A percentile compares a stretch with the other conserved stretches of the same genome.
These are phyloP conservation scores for Machimus rusticus DNA, from an alignment of 2,888 invertebrate species.

Conservation along the genomic window DNA sequence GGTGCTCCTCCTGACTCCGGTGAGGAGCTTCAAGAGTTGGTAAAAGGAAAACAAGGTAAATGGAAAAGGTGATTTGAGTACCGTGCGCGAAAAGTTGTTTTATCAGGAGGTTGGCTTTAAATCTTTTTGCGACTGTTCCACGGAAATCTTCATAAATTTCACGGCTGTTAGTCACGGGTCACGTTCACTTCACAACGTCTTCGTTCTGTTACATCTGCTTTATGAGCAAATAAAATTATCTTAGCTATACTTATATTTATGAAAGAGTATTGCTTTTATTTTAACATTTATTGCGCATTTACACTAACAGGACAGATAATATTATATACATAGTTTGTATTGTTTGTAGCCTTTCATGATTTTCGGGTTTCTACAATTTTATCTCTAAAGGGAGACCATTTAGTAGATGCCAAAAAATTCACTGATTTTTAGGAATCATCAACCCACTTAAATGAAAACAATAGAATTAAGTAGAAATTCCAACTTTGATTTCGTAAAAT, in stretches of 20 bases:
- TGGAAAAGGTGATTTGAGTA: background rate
- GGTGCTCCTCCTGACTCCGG: background rate
- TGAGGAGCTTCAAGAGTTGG: background rate
- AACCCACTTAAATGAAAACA: too few species aligned
- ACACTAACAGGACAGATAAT: too few species aligned
- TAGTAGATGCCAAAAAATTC: too few species aligned
- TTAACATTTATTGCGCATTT: too few species aligned
- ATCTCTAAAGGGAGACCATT: too few species aligned
- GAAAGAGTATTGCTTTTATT: too few species aligned
- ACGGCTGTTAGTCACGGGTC: background rate
- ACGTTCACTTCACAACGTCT: background rate
- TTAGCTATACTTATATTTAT: background rate
- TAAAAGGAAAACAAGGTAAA: background rate
- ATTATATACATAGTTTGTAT: too few species aligned
- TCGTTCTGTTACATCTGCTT: background rate
- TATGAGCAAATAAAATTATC: background rate
- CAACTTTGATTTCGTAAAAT: too few species aligned
- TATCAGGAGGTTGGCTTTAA: background rate
- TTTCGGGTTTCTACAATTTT: too few species aligned
- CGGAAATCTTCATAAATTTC: background rate
- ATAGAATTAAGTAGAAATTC: too few species aligned
- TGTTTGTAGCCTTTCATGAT: too few species aligned
- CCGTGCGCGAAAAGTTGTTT: background rate
- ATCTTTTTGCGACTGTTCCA: background rate
- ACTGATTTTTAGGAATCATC: too few species aligned